Evolutionary conservation across 2,797 vertebrate genomes (phyloP), one percentile per base, ranked within the genome.

Genomic region (Anomalospiza imberbis): DNA sequence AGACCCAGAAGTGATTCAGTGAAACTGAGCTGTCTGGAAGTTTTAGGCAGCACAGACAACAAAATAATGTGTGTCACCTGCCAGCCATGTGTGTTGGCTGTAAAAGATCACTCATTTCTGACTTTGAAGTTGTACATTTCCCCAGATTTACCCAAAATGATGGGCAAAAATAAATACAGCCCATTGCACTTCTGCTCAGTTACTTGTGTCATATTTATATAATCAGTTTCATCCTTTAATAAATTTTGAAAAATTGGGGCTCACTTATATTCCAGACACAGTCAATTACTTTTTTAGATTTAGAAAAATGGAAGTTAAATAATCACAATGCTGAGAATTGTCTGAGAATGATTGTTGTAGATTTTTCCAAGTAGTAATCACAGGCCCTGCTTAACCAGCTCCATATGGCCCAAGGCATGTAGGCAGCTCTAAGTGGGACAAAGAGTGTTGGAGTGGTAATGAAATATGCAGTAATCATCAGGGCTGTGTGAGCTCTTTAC

Each of bases 401-500:
- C 96, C 95, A 85, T 94, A 91, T 95, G 97, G 79, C 86, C 85
- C 72, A 89, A 95, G 93, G 84, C 85, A 92, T 66, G 72, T 61
- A 94, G 80, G 77, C 76, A 94, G 78, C 76, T 96, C 70, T 81
- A 96, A 95, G 72, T 96, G 92, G 94, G 93, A 94, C 89, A 96
- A 66, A 94, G 91, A 92, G 92, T 91, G 80, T 90, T 93, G 87
- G 94, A 96, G 91, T 93, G 95, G 85, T 97, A 94, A 95, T 96
- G 89, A 96, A 97, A 94, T 73, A 67, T 96, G 81, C 82, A 91
- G 72, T 90, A 94, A 96, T 95, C 29, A 31, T 95, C 73, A 57
- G 94, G 81, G 79, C 91, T 67, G 82, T 50, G 79, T 85, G 88
- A 95, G 86, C 88, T 96, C 88, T 96, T 74, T 94, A 70, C 96